Evolutionary conservation across 2,888 invertebrate genomes (phyloP).

Genomic region (Allophyes oxyacanthae): DNA sequence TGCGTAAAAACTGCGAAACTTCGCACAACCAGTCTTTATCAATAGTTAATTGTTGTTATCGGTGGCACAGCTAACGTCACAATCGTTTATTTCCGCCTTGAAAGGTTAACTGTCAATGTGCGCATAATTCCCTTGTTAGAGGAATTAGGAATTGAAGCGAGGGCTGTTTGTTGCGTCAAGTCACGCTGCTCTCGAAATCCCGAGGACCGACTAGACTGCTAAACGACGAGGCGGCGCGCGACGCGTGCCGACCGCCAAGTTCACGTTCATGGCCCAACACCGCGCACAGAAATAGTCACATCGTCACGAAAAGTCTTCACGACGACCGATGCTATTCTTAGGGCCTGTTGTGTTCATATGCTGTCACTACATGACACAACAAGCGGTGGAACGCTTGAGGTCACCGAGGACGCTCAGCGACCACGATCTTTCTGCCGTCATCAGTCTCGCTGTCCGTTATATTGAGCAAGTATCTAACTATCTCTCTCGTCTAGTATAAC

Average conservation of each 20-base stretch:
- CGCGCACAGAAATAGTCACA: slow-evolving; percentile 55
- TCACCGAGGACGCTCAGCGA: slow-evolving; percentile 6
- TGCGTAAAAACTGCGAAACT: background rate
- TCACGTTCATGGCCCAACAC: slow-evolving; percentile 61
- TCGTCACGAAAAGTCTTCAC: slow-evolving; percentile 31
- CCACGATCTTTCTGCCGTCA: background rate
- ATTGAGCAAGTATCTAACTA: too few relatives aligned
- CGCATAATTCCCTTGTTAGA: slow-evolving; percentile 1
- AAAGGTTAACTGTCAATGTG: slow-evolving; percentile 6
- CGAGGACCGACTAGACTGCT: slow-evolving; percentile 33
- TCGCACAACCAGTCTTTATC: slow-evolving; percentile 5
- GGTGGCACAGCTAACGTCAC: slow-evolving; percentile 1
- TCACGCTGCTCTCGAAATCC: background rate
- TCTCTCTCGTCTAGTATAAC: too few relatives aligned
- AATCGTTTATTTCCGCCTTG: slow-evolving; percentile 1
- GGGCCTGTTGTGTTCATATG: slow-evolving; percentile 14
- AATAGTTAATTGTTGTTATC: slow-evolving; percentile 9
- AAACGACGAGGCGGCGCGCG: background rate
- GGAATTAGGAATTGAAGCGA: background rate
- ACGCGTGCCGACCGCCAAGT: slow-evolving; percentile 62
- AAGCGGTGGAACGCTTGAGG: slow-evolving; percentile 23
- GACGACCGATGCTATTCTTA: slow-evolving; percentile 41
- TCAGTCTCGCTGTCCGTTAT: slow-evolving; percentile 2
- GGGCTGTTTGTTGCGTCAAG: background rate
- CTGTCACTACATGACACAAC: slow-evolving; percentile 4